These are phyloP conservation scores for Terrapene triunguis DNA, from an alignment of 2,113 vertebrate genomes.

Conservation along the genomic window DNA sequence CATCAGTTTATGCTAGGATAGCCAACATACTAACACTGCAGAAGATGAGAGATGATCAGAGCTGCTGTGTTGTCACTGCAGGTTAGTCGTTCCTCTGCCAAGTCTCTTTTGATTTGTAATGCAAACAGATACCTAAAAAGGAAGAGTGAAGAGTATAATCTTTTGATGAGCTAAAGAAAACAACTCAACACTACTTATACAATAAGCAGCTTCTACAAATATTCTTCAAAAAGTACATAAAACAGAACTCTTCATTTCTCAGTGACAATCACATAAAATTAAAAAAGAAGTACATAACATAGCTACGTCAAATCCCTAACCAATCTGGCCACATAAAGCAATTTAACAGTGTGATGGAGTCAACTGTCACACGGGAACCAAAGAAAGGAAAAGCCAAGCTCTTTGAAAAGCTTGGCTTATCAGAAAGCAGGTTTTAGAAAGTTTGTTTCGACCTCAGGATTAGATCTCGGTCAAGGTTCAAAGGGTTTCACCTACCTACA, in stretches of 20 bases:
- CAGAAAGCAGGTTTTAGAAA: background rate
- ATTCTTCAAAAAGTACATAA: background rate
- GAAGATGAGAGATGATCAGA: slow-evolving; percentile 90
- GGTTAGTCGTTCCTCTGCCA: slow-evolving; percentile 88
- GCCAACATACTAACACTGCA: slow-evolving; percentile 87
- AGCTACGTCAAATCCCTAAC: background rate
- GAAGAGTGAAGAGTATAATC: background rate
- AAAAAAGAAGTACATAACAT: background rate
- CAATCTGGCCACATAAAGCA: background rate
- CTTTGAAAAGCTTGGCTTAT: background rate
- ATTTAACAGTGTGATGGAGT: background rate
- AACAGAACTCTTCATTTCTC: background rate
- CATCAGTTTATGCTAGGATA: accelerated
- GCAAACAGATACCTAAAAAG: slow-evolving; percentile 92
- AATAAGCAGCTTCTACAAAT: background rate
- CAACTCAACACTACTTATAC: background rate
- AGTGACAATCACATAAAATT: background rate
- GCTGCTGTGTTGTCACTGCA: slow-evolving; percentile 91
- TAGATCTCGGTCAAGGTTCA: background rate
- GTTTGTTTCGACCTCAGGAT: background rate
- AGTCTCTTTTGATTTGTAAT: slow-evolving; percentile 94
- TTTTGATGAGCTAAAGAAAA: background rate
- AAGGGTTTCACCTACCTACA: background rate
- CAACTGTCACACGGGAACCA: background rate
- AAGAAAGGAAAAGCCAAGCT: background rate